phyloP scores from a whole-genome alignment of 2,797 vertebrate species.

The Takifugu rubripes region DNA sequence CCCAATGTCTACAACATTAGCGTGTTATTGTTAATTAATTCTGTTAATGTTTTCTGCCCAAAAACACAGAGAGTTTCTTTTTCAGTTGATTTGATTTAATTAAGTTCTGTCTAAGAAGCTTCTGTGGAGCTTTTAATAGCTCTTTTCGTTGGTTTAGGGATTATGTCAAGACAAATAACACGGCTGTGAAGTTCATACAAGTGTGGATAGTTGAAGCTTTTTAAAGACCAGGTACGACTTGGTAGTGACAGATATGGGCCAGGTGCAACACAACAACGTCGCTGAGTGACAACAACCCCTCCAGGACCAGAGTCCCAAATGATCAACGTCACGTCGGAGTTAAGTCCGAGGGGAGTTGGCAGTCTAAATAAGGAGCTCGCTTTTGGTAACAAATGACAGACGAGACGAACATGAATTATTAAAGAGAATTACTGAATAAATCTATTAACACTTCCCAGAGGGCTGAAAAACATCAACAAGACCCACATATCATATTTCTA shows the following conservation, averaged over 20 bases:
- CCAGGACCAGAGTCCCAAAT: constrained; percentile 32
- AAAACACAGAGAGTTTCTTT: no score
- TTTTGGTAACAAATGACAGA: constrained; percentile 44
- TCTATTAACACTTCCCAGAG: constrained; percentile 34
- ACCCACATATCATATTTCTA: constrained; percentile 25
- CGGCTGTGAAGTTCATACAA: not conserved
- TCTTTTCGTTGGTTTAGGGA: not conserved
- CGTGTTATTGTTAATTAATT: no score
- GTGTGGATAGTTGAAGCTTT: constrained; percentile 1
- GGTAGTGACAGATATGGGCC: constrained; percentile 48
- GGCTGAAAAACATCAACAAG: constrained; percentile 33
- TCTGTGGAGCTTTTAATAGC: no score
- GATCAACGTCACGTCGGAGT: constrained; percentile 36
- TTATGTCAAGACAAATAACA: constrained; percentile 1
- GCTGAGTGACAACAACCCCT: constrained; percentile 42
- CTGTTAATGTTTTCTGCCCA: no score
- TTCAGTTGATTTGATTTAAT: no score
- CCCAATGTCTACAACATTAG: no score
- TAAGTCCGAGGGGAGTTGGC: constrained; percentile 12
- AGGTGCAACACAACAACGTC: constrained; percentile 31
- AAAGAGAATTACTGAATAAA: constrained; percentile 33
- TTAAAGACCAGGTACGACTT: constrained; percentile 36
- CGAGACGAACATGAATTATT: constrained; percentile 50
- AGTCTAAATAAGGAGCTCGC: constrained; percentile 24
- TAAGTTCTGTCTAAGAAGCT: no score